Conservation (phyloP, 2,888 invertebrate species). For the Apodemia duryi region DNA sequence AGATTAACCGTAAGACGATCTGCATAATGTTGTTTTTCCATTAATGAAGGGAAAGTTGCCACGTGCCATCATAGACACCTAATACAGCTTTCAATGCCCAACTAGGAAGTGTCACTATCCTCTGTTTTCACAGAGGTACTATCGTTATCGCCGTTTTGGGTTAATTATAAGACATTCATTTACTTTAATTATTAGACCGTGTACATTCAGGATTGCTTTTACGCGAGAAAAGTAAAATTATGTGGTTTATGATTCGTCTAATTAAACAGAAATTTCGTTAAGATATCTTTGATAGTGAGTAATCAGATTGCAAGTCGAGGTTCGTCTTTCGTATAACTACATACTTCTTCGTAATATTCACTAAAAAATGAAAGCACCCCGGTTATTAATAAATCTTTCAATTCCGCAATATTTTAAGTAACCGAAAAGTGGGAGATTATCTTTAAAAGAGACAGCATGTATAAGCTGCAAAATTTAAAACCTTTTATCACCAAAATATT, state of each 20-base stretch:
- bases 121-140: constrained; percentile 18
- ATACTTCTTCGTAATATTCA: too few species aligned
- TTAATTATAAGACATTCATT: constrained; percentile 12
- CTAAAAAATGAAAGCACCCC: too few species aligned
- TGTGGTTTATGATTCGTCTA: constrained; percentile 4
- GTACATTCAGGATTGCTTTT: constrained; percentile 11
- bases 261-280: not conserved
- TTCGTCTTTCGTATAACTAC: not conserved
- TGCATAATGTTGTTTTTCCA: constrained; percentile 67
- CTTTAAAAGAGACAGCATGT: too few species aligned
- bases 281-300: not conserved
- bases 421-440: too few species aligned
- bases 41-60: constrained; percentile 72
- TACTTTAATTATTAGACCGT: constrained; percentile 15
- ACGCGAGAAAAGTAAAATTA: constrained; percentile 1
- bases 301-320: not conserved
- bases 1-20: constrained; percentile 56
- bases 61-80: constrained; percentile 64
- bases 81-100: constrained; percentile 68
- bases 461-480: too few species aligned
- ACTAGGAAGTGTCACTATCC: constrained; percentile 53
- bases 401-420: too few species aligned
- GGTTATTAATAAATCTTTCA: too few species aligned
- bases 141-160: not conserved
- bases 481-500: too few species aligned